Conservation (phyloP, 37 sponge, comb jelly and placozoan species). For the Eunapius fragilis region DNA sequence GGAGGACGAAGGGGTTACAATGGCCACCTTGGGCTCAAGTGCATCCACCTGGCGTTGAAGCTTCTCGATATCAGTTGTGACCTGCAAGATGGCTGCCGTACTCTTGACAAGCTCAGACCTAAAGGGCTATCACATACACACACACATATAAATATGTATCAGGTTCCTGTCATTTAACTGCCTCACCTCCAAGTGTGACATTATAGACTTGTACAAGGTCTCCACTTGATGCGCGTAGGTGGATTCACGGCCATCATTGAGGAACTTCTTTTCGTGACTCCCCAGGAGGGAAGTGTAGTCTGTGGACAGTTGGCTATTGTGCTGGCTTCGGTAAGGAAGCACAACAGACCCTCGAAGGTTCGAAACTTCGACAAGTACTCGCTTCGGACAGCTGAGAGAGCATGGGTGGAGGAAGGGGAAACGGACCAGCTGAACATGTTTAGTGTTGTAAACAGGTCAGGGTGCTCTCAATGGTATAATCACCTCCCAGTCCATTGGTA, state of each 20-base stretch:
- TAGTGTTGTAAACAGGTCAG: no score
- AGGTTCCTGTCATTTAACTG: no score
- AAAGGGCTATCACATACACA: background rate
- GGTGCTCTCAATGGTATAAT: no score
- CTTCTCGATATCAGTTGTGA: background rate
- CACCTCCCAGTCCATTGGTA: conserved; percentile 53
- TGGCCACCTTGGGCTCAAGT: background rate
- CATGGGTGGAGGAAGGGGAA: background rate
- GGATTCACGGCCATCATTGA: background rate
- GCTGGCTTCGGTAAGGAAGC: conserved; percentile 41
- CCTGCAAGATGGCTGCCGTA: background rate
- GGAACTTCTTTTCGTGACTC: conserved; percentile 15
- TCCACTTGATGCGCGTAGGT: conserved; percentile 4
- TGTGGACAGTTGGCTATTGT: background rate
- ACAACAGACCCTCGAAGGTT: conserved; percentile 35
- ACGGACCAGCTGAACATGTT: no score
- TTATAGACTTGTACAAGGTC: conserved; percentile 20
- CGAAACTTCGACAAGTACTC: conserved; percentile 22
- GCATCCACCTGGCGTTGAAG: background rate
- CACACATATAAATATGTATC: background rate
- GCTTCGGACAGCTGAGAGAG: background rate
- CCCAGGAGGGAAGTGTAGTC: conserved; percentile 33
- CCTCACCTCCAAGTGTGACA: conserved; percentile 27
- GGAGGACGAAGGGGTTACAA: no score
- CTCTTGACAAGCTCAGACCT: background rate